A percentile compares a stretch with the other conserved stretches of the same genome.
phyloP scores from a whole-genome alignment of 2,888 invertebrate genomes.

The Norana najaformis region DNA sequence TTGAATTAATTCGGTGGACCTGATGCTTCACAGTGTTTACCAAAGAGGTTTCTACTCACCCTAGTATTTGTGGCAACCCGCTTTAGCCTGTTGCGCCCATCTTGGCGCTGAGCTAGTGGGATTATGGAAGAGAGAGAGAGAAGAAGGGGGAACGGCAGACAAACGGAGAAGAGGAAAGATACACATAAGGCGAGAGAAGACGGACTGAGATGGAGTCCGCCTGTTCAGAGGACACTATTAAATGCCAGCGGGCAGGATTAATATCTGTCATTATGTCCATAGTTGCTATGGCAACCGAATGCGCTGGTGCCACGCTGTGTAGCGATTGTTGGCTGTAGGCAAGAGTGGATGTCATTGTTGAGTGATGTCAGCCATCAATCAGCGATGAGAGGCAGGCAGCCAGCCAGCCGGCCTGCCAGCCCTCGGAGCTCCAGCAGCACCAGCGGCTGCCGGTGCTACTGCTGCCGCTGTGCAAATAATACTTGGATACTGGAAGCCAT shows the following conservation, averaged over 20 bases:
- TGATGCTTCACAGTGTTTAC: conserved; percentile 1
- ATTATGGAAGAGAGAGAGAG: conserved; percentile 16
- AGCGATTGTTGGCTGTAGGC: conserved; percentile 13
- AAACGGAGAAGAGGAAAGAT: conserved; percentile 22
- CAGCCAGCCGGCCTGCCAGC: conserved; percentile 18
- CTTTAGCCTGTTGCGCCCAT: not conserved
- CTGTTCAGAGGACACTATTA: conserved; percentile 29
- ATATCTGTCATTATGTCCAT: conserved; percentile 32
- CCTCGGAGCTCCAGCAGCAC: not conserved
- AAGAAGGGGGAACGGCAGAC: not conserved
- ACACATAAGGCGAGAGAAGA: conserved; percentile 1
- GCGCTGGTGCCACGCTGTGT: not conserved
- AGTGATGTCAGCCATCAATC: conserved; percentile 27
- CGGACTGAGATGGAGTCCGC: conserved; percentile 28
- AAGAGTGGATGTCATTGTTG: conserved; percentile 22
- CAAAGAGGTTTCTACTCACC: not conserved
- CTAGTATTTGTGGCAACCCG: not conserved
- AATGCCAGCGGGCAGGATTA: conserved; percentile 29
- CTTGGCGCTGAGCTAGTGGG: conserved; percentile 1
- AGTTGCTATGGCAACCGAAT: conserved; percentile 26
- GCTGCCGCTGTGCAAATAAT: conserved; percentile 13
- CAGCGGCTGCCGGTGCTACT: not conserved
- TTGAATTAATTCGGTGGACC: not conserved
- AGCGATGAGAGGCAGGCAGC: conserved; percentile 19
- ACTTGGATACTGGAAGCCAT: conserved; percentile 13